Evolutionary conservation across 2,888 invertebrate species (phyloP).

Genomic region (Mimachlamys varia): DNA sequence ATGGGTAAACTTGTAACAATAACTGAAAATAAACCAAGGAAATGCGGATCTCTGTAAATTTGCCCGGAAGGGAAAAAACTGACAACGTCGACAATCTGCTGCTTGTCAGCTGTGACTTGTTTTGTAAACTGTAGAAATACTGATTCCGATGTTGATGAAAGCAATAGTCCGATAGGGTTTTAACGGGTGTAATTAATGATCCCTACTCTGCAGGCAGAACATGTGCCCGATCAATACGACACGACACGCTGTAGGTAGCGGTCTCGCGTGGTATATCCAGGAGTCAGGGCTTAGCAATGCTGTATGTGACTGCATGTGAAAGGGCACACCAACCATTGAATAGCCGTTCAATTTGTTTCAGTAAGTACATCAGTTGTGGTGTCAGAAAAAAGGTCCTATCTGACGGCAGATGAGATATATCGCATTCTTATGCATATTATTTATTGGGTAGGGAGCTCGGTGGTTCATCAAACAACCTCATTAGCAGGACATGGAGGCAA

Average conservation of each 20-base stretch:
- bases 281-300: background rate
- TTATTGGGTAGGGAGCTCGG: too few relatives aligned
- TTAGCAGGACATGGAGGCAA: background rate
- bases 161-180: background rate
- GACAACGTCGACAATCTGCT: background rate
- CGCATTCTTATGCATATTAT: too few relatives aligned
- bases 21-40: too few relatives aligned
- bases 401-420: background rate
- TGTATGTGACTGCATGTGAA: background rate
- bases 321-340: background rate
- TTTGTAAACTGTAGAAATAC: background rate
- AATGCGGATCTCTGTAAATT: background rate
- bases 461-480: background rate
- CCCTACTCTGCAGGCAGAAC: background rate
- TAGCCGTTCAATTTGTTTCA: background rate
- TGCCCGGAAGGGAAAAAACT: background rate
- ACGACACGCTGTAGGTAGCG: background rate
- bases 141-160: slow-evolving; percentile 27
- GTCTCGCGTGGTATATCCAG: background rate
- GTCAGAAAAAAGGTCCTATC: too few relatives aligned
- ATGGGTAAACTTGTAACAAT: background rate
- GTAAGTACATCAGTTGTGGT: background rate
- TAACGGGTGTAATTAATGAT: slow-evolving; percentile 13
- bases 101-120: background rate
- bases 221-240: background rate